A percentile compares a stretch with the other conserved stretches of the same genome.
Evolutionary conservation across 2,113 vertebrate species (phyloP).

Genomic region (Entelurus aequoreus): DNA sequence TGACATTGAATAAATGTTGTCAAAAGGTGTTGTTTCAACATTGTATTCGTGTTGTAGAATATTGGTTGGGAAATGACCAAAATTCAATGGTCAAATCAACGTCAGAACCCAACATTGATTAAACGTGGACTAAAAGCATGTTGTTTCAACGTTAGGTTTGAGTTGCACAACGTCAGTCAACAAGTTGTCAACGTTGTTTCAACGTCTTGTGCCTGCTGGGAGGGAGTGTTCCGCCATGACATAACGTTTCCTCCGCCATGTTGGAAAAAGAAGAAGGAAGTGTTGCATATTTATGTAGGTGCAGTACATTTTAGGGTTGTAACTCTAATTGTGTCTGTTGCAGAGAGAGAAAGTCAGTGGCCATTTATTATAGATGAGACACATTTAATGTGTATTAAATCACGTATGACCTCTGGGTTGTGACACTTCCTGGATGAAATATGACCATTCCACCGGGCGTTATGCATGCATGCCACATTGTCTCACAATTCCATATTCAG

Average conservation of each 20-base stretch:
- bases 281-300: constrained; percentile 3
- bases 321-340: constrained; percentile 16
- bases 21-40: too few species aligned
- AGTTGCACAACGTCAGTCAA: too few species aligned
- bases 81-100: too few species aligned
- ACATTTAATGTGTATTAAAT: constrained; percentile 42
- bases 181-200: too few species aligned
- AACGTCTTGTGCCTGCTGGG: background rate
- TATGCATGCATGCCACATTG: constrained; percentile 15
- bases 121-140: too few species aligned
- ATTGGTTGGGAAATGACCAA: too few species aligned
- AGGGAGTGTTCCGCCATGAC: background rate
- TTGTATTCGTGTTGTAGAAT: too few species aligned
- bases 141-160: too few species aligned
- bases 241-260: background rate
- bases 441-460: constrained; percentile 26
- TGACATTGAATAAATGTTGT: too few species aligned
- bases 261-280: background rate
- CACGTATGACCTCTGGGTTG: constrained; percentile 29
- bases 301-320: background rate
- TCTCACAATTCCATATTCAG: background rate
- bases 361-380: constrained; percentile 47
- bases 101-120: too few species aligned
- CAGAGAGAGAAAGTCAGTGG: constrained; percentile 9
- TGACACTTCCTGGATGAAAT: constrained; percentile 42